Evolutionary conservation across 92 coral and sea anemone genomes (phyloP).

Genomic region (Desmophyllum pertusum): DNA sequence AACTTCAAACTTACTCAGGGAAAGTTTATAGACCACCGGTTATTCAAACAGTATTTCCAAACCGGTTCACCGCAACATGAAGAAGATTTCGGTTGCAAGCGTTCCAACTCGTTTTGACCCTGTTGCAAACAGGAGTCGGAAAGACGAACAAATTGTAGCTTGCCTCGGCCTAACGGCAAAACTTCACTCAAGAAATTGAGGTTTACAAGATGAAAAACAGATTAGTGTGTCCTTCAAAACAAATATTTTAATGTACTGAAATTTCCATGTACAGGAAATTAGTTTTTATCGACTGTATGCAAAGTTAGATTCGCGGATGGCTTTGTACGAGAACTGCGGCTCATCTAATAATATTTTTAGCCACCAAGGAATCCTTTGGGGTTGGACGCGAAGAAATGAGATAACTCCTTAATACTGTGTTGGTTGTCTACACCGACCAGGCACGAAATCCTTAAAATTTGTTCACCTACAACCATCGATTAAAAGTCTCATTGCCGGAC

Average conservation of each 20-base stretch:
- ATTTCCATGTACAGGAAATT: neutral
- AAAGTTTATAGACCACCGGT: neutral
- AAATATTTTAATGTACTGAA: neutral
- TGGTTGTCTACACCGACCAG: too few species aligned
- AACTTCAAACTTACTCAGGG: neutral
- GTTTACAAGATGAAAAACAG: slow-evolving; percentile 14
- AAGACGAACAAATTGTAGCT: neutral
- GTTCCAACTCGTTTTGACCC: slow-evolving; percentile 12
- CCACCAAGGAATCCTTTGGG: too few species aligned
- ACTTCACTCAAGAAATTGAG: slow-evolving; percentile 32
- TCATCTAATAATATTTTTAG: too few species aligned
- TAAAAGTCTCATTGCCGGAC: too few species aligned
- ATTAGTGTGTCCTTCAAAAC: neutral
- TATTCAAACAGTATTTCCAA: neutral
- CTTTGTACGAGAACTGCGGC: too few species aligned
- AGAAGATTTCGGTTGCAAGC: slow-evolving; percentile 17
- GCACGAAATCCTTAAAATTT: too few species aligned
- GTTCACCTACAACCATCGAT: too few species aligned
- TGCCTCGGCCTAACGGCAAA: slow-evolving; percentile 28
- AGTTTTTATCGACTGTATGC: neutral
- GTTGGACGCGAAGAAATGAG: too few species aligned
- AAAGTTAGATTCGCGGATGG: too few species aligned
- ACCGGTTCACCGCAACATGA: slow-evolving; percentile 9
- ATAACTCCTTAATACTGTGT: too few species aligned
- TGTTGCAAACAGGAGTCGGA: neutral